phyloP scores from a whole-genome alignment of 2,797 vertebrate species.

The Coracias cyanogaster region DNA sequence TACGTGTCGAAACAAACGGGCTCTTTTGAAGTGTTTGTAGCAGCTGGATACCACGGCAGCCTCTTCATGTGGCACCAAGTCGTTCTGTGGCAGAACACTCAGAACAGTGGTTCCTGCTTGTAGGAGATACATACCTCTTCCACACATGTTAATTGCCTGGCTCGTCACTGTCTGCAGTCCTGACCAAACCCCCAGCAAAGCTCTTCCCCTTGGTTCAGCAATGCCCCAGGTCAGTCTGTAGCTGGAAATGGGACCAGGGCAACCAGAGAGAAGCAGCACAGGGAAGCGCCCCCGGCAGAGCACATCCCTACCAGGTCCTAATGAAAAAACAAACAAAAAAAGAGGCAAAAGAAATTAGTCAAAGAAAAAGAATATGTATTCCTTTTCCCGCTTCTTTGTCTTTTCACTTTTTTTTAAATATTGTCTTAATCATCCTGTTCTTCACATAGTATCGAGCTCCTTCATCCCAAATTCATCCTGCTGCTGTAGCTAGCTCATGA shows the following conservation, averaged over 20 bases:
- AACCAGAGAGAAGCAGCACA: not conserved
- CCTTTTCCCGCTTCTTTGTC: not conserved
- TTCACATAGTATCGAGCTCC: not conserved
- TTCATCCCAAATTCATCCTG: conserved; percentile 1
- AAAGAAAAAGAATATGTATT: not conserved
- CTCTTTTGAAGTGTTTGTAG: conserved; percentile 23
- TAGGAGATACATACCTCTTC: not conserved
- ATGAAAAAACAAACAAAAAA: not conserved
- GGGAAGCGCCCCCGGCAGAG: not conserved
- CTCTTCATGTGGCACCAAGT: not conserved
- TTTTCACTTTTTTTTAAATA: not conserved
- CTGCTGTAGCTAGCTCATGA: conserved; percentile 34
- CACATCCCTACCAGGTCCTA: not conserved
- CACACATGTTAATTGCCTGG: not conserved
- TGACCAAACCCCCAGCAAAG: not conserved
- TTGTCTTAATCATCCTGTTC: not conserved
- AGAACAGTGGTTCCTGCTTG: not conserved
- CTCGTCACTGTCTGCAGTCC: not conserved
- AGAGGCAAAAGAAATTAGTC: not conserved
- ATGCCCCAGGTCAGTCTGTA: not conserved
- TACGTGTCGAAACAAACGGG: not conserved
- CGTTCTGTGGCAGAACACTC: not conserved
- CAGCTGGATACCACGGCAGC: not conserved
- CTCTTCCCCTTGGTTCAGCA: not conserved
- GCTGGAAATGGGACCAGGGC: not conserved